A percentile compares a stretch with the other conserved stretches of the same genome.
Evolutionary conservation across 2,113 vertebrate genomes (phyloP).

Genomic region (Psilopsiagon aurifrons): DNA sequence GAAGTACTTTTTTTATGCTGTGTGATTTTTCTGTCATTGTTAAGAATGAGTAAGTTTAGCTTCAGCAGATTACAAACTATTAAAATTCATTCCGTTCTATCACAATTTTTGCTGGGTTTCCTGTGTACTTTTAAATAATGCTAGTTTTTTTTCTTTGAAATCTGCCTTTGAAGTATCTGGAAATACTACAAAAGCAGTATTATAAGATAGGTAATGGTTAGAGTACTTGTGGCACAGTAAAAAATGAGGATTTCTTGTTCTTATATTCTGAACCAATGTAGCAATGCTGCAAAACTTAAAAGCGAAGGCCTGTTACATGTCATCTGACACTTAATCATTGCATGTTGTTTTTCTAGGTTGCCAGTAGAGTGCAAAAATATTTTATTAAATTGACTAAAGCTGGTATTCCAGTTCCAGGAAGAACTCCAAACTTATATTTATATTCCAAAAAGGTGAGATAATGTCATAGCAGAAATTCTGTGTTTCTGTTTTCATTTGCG

Average conservation of each 20-base stretch:
- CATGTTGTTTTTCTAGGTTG: slow-evolving; percentile 81
- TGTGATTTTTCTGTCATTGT: not conserved
- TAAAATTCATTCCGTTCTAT: not conserved
- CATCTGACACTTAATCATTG: not conserved
- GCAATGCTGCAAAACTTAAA: not conserved
- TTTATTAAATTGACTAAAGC: slow-evolving; percentile 99
- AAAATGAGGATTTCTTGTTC: not conserved
- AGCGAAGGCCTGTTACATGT: not conserved
- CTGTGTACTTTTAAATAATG: not conserved
- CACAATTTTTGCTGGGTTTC: not conserved
- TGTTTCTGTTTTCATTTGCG: not conserved
- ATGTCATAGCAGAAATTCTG: not conserved
- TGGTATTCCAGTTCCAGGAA: slow-evolving; percentile 97
- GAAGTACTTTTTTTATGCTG: not conserved
- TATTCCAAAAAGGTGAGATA: slow-evolving; percentile 95
- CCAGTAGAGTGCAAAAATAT: slow-evolving; percentile 98
- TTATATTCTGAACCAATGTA: not conserved
- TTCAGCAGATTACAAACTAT: not conserved
- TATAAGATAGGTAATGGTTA: not conserved
- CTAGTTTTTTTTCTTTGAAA: not conserved
- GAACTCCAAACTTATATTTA: slow-evolving; percentile 97
- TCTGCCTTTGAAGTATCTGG: not conserved
- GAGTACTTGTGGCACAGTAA: not conserved
- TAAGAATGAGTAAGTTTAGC: not conserved
- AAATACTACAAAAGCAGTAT: not conserved